Percentiles rank a stretch among this genome's conserved stretches.
Evolutionary conservation across 2,888 invertebrate genomes (phyloP).

Genomic region (Tipula lateralis): DNA sequence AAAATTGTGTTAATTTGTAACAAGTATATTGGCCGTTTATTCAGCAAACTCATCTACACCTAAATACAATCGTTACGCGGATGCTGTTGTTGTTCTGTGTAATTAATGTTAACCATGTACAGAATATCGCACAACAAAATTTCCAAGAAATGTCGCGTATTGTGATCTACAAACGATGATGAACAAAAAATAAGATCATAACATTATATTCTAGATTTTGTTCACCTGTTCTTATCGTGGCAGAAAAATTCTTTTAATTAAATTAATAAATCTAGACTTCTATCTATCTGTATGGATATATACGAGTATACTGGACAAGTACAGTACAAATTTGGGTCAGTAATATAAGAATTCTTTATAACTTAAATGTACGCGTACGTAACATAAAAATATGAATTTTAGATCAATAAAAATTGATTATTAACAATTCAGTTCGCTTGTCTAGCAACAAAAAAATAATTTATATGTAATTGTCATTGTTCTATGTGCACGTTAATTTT

Average conservation of each 20-base stretch:
- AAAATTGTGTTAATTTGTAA: constrained; percentile 3
- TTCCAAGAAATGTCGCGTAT: not conserved
- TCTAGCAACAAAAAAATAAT: not conserved
- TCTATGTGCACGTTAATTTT: not conserved
- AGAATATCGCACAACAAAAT: not conserved
- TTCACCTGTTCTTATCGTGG: not conserved
- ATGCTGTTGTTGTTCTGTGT: not conserved
- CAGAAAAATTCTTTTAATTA: not conserved
- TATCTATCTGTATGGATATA: no score
- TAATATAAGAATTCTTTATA: not conserved
- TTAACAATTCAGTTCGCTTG: not conserved
- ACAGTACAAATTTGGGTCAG: not conserved
- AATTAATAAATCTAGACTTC: no score
- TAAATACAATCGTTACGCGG: not conserved
- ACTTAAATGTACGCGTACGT: not conserved
- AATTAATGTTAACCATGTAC: not conserved
- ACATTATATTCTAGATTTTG: not conserved
- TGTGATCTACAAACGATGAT: not conserved
- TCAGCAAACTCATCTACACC: not conserved
- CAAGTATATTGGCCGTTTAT: not conserved
- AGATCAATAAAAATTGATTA: not conserved
- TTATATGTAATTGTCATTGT: not conserved
- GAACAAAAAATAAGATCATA: not conserved
- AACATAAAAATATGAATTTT: constrained; percentile 1
- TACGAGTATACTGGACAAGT: no score